Evolutionary conservation across 2,797 vertebrate genomes (phyloP).

Genomic region (Micropoecilia bifurca): DNA sequence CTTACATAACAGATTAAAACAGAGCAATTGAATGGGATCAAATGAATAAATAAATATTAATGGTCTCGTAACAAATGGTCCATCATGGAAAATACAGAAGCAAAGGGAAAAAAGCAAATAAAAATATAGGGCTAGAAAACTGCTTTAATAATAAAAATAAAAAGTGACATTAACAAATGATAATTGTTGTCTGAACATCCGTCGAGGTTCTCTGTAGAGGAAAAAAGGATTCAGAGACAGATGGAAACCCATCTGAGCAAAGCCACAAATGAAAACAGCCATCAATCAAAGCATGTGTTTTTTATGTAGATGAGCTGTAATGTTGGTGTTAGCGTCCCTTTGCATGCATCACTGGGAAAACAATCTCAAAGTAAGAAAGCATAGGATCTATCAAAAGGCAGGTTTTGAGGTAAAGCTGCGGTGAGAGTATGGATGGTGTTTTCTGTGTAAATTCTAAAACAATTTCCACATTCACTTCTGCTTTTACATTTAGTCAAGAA

Average conservation of each 20-base stretch:
- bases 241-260: conserved; percentile 69
- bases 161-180: conserved; percentile 68
- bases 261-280: conserved; percentile 63
- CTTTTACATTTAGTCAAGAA: conserved; percentile 18
- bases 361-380: conserved; percentile 39
- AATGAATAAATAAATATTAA: conserved; percentile 19
- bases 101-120: conserved; percentile 1
- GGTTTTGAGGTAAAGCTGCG: conserved; percentile 8
- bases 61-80: conserved; percentile 13
- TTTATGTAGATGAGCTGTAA: conserved; percentile 47
- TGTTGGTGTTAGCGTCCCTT: conserved; percentile 46
- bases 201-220: conserved; percentile 57
- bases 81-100: conserved; percentile 18
- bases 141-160: conserved; percentile 21
- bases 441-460: not conserved
- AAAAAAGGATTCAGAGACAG: conserved; percentile 61
- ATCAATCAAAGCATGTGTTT: conserved; percentile 39
- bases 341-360: conserved; percentile 48
- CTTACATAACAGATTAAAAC: not conserved
- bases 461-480: conserved; percentile 4
- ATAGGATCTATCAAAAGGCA: conserved; percentile 28
- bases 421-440: conserved; percentile 2
- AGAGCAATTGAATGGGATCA: not conserved
- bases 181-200: conserved; percentile 62
- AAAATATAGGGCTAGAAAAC: conserved; percentile 20